phyloP scores from a whole-genome alignment of 2,888 invertebrate species.

The Dysmachus trigonus region DNA sequence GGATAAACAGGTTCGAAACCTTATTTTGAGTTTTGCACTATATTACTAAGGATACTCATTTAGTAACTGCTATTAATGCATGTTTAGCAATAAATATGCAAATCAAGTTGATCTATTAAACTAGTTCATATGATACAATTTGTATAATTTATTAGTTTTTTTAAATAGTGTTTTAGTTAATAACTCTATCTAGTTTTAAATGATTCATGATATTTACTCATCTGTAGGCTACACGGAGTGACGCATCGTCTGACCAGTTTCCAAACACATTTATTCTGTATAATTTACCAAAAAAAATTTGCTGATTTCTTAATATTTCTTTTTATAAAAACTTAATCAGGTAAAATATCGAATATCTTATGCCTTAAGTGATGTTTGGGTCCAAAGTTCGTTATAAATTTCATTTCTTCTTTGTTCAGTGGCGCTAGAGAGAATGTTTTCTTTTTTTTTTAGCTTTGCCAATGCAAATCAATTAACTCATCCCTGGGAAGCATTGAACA shows the following conservation, averaged over 20 bases:
- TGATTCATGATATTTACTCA: background rate
- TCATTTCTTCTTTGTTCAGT: background rate
- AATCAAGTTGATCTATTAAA: background rate
- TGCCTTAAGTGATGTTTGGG: background rate
- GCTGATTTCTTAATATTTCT: background rate
- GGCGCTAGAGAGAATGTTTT: background rate
- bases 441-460: background rate
- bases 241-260: background rate
- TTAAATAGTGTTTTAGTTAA: background rate
- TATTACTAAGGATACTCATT: background rate
- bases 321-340: background rate
- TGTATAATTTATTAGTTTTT: background rate
- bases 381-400: background rate
- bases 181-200: background rate
- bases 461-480: background rate
- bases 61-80: background rate
- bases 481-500: background rate
- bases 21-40: background rate
- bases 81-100: background rate
- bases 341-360: background rate
- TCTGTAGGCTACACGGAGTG: background rate
- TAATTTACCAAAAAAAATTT: background rate
- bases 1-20: slow-evolving; percentile 56
- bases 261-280: background rate
- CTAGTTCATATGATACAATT: background rate